Conservation (phyloP, 2,888 invertebrate species). For the Drosophila kokeensis region DNA sequence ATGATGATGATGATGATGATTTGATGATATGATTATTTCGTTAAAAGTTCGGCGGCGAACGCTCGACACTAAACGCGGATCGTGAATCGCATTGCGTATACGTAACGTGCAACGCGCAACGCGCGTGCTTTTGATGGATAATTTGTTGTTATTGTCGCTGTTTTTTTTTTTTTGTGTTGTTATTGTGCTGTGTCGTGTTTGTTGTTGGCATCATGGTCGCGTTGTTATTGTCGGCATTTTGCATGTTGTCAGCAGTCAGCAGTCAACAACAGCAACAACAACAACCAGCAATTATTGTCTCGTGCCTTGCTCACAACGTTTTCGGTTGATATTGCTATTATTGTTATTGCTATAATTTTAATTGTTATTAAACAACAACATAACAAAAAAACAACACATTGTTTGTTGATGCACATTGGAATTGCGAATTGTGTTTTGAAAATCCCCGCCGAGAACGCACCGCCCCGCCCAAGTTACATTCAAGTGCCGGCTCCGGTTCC, state of each 20-base stretch:
- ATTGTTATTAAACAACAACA: constrained; percentile 49
- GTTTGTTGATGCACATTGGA: constrained; percentile 20
- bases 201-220: constrained; percentile 8
- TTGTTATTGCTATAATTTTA: constrained; percentile 29
- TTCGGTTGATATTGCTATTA: constrained; percentile 31
- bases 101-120: constrained; percentile 56
- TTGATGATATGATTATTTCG: constrained; percentile 17
- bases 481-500: constrained; percentile 28
- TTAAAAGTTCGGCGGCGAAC: constrained; percentile 10
- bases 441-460: constrained; percentile 2
- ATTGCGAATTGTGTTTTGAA: constrained; percentile 1
- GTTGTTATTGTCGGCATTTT: constrained; percentile 52
- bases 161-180: constrained; percentile 15
- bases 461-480: constrained; percentile 21
- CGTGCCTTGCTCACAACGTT: constrained; percentile 43
- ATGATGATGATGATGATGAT: constrained; percentile 18
- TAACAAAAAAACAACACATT: constrained; percentile 16
- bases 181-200: constrained; percentile 16
- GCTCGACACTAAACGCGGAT: constrained; percentile 28
- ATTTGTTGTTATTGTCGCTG: constrained; percentile 35
- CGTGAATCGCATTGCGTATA: constrained; percentile 52
- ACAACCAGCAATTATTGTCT: constrained; percentile 51
- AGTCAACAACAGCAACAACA: constrained; percentile 24
- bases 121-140: constrained; percentile 62
- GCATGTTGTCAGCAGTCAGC: constrained; percentile 35